phyloP scores from a whole-genome alignment of 2,797 vertebrate species.

The Lepilemur ruficaudatus region DNA sequence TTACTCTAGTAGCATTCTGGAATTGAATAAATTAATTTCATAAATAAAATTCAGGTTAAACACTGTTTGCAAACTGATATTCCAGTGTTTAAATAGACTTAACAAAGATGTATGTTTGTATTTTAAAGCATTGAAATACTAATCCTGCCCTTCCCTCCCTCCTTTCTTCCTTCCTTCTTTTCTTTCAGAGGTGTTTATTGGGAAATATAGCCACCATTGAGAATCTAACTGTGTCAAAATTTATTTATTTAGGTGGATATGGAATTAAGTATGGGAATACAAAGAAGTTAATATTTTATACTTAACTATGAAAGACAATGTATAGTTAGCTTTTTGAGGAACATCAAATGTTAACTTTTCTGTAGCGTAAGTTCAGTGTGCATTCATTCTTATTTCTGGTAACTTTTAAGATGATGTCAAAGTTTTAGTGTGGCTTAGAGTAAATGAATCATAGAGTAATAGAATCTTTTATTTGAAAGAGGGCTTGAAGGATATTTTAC shows the following conservation, averaged over 20 bases:
- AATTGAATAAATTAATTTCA: background rate
- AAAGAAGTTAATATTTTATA: background rate
- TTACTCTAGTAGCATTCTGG: background rate
- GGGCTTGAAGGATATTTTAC: background rate
- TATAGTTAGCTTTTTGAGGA: background rate
- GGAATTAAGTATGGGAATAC: background rate
- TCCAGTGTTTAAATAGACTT: background rate
- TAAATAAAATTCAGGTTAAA: background rate
- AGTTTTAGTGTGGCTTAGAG: background rate
- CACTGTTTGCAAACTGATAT: background rate
- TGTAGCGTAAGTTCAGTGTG: background rate
- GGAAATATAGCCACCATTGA: background rate
- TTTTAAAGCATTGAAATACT: background rate
- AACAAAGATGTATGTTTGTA: background rate
- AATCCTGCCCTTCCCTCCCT: background rate
- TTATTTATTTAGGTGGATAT: background rate
- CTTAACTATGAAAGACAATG: background rate
- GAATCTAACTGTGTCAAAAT: background rate
- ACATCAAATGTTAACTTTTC: background rate
- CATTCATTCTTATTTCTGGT: background rate
- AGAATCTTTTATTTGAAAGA: slow-evolving; percentile 4
- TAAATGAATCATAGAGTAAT: background rate
- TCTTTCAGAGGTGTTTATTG: background rate
- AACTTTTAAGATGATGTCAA: background rate
- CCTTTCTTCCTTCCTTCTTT: background rate